phyloP scores from a whole-genome alignment of 2,113 vertebrate genomes.

The Calyptomena viridis region DNA sequence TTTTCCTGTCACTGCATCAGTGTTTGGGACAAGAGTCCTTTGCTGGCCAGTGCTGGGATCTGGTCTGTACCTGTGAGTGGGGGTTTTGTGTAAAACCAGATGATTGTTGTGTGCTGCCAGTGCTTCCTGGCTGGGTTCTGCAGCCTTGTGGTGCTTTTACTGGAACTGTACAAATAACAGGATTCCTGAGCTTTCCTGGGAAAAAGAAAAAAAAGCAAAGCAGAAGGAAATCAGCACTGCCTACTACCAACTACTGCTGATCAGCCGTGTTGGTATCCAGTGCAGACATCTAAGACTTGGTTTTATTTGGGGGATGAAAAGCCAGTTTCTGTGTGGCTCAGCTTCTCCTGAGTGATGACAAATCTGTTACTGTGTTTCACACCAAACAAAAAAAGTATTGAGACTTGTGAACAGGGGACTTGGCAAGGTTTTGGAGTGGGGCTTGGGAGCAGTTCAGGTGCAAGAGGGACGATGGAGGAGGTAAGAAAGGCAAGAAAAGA shows the following conservation, averaged over 20 bases:
- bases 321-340: not conserved
- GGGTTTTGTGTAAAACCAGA: not conserved
- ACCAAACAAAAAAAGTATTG: not conserved
- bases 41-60: not conserved
- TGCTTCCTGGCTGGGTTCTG: not conserved
- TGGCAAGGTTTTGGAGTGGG: not conserved
- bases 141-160: not conserved
- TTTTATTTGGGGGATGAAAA: not conserved
- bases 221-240: not conserved
- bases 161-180: not conserved
- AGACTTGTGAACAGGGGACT: not conserved
- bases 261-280: not conserved
- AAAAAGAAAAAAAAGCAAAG: fast-evolving
- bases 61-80: not conserved
- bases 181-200: not conserved
- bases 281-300: not conserved
- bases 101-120: not conserved
- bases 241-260: not conserved
- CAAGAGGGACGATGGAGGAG: not conserved
- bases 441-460: not conserved
- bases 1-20: not conserved
- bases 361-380: not conserved
- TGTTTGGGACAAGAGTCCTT: not conserved
- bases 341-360: not conserved
- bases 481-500: not conserved